Percentiles rank a stretch among this genome's conserved stretches.
phyloP scores from a whole-genome alignment of 1,140 invertebrate genomes.

The Pseudomyrmex pallidus region DNA sequence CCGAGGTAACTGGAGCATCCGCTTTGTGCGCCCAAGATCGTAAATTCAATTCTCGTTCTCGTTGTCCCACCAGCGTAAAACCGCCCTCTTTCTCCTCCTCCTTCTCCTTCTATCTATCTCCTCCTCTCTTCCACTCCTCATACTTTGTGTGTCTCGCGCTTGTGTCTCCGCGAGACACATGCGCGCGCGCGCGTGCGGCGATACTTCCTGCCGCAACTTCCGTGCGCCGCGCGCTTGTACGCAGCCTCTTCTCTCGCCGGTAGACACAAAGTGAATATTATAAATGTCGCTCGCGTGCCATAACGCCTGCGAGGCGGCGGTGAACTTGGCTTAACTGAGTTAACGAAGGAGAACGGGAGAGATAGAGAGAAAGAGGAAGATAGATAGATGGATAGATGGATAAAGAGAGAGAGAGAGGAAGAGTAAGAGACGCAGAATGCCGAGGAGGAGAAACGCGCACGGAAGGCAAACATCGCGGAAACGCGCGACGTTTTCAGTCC shows the following conservation, averaged over 20 bases:
- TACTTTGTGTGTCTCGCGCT: background rate
- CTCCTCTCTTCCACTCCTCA: background rate
- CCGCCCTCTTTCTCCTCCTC: background rate
- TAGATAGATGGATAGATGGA: background rate
- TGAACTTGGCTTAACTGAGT: slow-evolving; percentile 72
- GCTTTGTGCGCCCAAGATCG: slow-evolving; percentile 57
- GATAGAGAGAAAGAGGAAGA: background rate
- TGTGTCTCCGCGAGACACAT: background rate
- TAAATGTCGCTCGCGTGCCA: slow-evolving; percentile 73
- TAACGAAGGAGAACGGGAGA: slow-evolving; percentile 57
- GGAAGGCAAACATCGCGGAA: slow-evolving; percentile 49
- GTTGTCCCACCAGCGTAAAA: slow-evolving; percentile 50
- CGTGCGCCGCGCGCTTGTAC: slow-evolving; percentile 46
- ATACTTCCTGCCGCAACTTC: slow-evolving; percentile 69
- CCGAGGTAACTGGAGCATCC: slow-evolving; percentile 57
- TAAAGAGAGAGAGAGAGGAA: too few relatives aligned
- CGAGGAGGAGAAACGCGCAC: background rate
- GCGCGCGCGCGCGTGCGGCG: slow-evolving; percentile 52
- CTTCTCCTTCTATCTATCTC: background rate
- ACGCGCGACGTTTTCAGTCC: slow-evolving; percentile 48
- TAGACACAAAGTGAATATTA: slow-evolving; percentile 74
- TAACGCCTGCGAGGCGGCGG: slow-evolving; percentile 57
- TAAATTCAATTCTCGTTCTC: slow-evolving; percentile 60
- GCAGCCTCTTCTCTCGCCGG: slow-evolving; percentile 29
- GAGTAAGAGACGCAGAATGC: background rate